Evolutionary conservation across 2,113 vertebrate genomes (phyloP), one percentile per base, ranked within the genome.

Genomic region (Recurvirostra avosetta): DNA sequence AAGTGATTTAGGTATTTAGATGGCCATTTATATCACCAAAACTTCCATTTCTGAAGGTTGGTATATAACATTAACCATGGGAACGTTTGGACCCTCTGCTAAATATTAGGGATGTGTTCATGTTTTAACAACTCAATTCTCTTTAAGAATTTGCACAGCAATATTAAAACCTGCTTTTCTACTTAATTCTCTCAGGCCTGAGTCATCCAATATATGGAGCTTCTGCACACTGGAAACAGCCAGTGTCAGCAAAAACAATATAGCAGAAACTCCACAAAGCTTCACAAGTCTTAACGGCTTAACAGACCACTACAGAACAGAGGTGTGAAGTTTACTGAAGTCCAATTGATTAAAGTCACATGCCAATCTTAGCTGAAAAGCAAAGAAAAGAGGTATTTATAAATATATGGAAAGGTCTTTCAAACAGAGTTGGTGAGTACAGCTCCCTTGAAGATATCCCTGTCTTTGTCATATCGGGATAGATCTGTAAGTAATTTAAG

Each of bases 311-410:
- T 86, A 67, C 49, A 85, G 79, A 86, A 83, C 56, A 87, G 70
- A 89, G 71, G 50, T 94, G 55, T 90, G 86, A 95, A 91, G 84
- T 92, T 89, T 94, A 94, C 80, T 94, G 83, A 96, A 96, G 91
- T 87, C 62, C 30, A 41, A 9, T 62, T 97, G 90, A 95, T 94
- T 89, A 90, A 90, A 89, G 66, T 85, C 93, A 89, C 32, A 75
- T 85, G 73, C 73, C 53, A 92, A 18, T 75, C 89, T 89, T 78
- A 73, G 81, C 70, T 87, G 58, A 87, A 94, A 93, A 93, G 73
- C 53, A 86, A 94, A 92, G 79, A 38, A 93, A 91, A 86, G 34
- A 68, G 45, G 25, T 66, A 86, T 88, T 92, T 96, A 88, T 80
- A 96, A 93, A 92, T 94, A 94, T 78, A 87, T 85, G 74, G 91